Evolutionary conservation across 37 sponge, comb jelly and placozoan species (phyloP).

Genomic region (Agelas oroides): DNA sequence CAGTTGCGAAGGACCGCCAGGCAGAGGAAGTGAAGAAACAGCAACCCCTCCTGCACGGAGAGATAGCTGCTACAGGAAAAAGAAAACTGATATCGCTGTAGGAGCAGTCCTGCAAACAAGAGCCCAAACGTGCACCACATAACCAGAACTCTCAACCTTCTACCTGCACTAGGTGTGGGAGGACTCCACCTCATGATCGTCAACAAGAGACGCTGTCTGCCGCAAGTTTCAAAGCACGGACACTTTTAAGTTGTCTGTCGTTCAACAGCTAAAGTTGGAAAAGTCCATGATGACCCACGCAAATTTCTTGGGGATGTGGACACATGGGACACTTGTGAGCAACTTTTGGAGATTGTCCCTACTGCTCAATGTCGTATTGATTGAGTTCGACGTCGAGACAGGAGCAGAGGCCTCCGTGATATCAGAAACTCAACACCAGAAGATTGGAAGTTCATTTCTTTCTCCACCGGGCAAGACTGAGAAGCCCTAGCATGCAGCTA

Average conservation of each 20-base stretch:
- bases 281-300: not conserved
- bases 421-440: not conserved
- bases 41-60: constrained; percentile 5
- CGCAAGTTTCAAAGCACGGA: constrained; percentile 11
- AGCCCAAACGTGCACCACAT: not conserved
- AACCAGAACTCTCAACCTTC: too few relatives aligned
- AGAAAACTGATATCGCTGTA: not conserved
- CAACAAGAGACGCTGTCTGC: constrained; percentile 21
- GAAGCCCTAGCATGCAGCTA: constrained; percentile 9
- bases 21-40: constrained; percentile 35
- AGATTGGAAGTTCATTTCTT: not conserved
- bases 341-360: constrained; percentile 18
- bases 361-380: constrained; percentile 2
- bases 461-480: not conserved
- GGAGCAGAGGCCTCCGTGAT: constrained; percentile 20
- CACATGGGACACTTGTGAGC: not conserved
- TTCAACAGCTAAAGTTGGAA: not conserved
- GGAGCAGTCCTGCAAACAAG: not conserved
- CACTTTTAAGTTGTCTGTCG: constrained; percentile 12
- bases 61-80: not conserved
- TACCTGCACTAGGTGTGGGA: constrained; percentile 13
- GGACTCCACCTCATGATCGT: constrained; percentile 12
- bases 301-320: not conserved
- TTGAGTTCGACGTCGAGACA: constrained; percentile 17
- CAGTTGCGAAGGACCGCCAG: constrained; percentile 11